Percentiles rank a stretch among this genome's conserved stretches.
phyloP scores from a whole-genome alignment of 2,113 vertebrate genomes.

The Gnathonemus echidnorhynchus region DNA sequence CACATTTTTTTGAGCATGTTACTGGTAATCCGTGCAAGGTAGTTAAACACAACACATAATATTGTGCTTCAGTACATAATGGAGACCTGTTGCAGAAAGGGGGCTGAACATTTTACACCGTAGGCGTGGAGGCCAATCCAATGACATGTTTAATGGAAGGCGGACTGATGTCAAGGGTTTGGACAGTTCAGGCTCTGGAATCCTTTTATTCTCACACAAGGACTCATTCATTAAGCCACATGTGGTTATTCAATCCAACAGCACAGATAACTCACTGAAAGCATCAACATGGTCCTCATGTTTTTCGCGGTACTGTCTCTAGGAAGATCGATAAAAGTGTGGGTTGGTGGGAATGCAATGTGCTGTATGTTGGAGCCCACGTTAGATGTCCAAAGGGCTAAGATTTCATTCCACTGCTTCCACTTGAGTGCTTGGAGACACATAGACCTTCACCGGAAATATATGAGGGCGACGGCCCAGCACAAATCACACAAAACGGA shows the following conservation, averaged over 20 bases:
- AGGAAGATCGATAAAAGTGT: neutral
- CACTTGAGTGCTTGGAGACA: conserved; percentile 8
- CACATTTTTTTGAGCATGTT: neutral
- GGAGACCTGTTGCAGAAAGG: neutral
- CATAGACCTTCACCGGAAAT: conserved; percentile 20
- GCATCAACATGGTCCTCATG: conserved; percentile 18
- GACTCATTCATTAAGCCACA: conserved; percentile 9
- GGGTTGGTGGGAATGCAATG: neutral
- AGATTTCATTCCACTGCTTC: conserved; percentile 19
- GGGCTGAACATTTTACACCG: neutral
- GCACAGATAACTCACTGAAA: neutral
- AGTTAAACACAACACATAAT: neutral
- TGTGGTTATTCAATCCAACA: neutral
- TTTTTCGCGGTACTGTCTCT: conserved; percentile 22
- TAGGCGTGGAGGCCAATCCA: neutral
- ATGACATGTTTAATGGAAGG: neutral
- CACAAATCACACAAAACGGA: conserved; percentile 31
- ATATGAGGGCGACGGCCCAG: conserved; percentile 22
- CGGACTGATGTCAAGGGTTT: neutral
- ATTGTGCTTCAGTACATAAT: neutral
- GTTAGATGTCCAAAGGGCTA: neutral
- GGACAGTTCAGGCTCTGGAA: conserved; percentile 3
- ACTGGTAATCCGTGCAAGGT: neutral
- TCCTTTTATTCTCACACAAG: conserved; percentile 13
- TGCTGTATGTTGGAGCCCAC: conserved; percentile 2